These are phyloP conservation scores for Arbacia lixula DNA, from an alignment of 53 echinoderm and acorn worm genomes.

Conservation along the genomic window DNA sequence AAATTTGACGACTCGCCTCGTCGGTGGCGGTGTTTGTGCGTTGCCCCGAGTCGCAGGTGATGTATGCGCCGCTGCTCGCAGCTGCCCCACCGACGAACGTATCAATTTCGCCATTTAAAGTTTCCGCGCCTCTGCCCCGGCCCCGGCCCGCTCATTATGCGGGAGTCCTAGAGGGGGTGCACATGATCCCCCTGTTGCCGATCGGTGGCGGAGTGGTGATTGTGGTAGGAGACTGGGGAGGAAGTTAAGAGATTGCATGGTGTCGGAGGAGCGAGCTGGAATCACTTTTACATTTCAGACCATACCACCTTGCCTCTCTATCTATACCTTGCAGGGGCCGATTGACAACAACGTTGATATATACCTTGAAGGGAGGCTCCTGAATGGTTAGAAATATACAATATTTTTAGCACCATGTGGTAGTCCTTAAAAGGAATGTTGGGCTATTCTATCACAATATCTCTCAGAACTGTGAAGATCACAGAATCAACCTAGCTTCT, in stretches of 20 bases:
- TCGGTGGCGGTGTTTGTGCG: constrained; percentile 22
- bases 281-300: constrained; percentile 6
- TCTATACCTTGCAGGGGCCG: too few relatives aligned
- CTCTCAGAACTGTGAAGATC: too few relatives aligned
- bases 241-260: constrained; percentile 24
- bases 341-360: too few relatives aligned
- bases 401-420: too few relatives aligned
- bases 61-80: constrained; percentile 40
- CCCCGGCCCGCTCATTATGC: constrained; percentile 47
- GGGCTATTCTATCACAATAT: too few relatives aligned
- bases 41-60: constrained; percentile 47
- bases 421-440: too few relatives aligned
- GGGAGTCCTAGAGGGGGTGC: constrained; percentile 8
- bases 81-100: constrained; percentile 44
- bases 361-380: too few relatives aligned
- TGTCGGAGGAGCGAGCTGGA: constrained; percentile 18
- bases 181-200: not conserved
- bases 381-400: too few relatives aligned
- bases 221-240: not conserved
- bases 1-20: constrained; percentile 34
- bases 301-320: too few relatives aligned
- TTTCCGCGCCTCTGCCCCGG: constrained; percentile 9
- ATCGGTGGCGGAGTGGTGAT: constrained; percentile 6
- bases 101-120: constrained; percentile 47
- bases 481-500: too few relatives aligned